These are phyloP conservation scores for Xenops minutus DNA, from an alignment of 2,797 vertebrate species.

Conservation along the genomic window DNA sequence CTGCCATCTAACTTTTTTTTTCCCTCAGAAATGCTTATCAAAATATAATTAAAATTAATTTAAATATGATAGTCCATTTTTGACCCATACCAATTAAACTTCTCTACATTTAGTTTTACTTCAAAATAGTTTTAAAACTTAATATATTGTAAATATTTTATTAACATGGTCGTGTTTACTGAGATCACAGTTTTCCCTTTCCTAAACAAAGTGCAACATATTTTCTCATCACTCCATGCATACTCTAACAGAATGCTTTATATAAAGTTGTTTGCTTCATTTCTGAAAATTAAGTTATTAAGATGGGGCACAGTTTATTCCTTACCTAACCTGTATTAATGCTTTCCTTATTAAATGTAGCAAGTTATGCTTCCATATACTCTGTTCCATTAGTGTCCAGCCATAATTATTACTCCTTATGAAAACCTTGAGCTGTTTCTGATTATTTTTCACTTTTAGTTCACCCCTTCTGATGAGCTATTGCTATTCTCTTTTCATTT, in stretches of 20 bases:
- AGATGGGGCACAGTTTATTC: neutral
- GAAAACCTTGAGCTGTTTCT: neutral
- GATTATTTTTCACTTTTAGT: neutral
- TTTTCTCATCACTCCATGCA: neutral
- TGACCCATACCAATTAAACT: neutral
- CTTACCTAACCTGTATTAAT: neutral
- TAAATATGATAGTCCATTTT: neutral
- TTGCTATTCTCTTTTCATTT: neutral
- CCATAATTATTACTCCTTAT: neutral
- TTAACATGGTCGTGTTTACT: neutral
- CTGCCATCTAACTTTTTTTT: neutral
- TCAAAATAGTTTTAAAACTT: neutral
- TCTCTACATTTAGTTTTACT: neutral
- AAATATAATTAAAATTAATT: neutral
- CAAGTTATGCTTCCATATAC: neutral
- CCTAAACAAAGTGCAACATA: accelerated
- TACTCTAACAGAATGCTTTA: neutral
- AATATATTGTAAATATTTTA: neutral
- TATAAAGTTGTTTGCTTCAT: neutral
- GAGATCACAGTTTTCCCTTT: neutral
- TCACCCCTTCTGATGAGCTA: neutral
- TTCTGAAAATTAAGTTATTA: neutral
- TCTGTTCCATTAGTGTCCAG: neutral
- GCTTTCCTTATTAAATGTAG: neutral
- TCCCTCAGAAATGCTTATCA: neutral